Base-by-base conservation (phyloP, 2,888 invertebrate genomes). In the Cerastis leucographa region DNA sequence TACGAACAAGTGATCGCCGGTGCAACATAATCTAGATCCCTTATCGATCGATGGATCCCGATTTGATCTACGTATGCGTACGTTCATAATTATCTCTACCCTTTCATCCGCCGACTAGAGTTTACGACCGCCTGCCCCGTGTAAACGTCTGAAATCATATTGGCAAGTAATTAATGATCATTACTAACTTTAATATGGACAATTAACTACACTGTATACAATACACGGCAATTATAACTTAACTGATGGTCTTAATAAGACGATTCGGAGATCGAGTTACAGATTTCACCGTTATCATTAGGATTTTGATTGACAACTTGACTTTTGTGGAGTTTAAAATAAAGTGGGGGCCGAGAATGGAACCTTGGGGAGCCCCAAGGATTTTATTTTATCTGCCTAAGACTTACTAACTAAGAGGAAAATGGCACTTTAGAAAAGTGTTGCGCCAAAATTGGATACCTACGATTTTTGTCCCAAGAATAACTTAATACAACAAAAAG, bases 21-120 rank as follows among this genome's bases (percentile, higher is more conserved):
- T 88, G 89, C 92, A 92, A 92, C 93, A 92, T 93, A 94, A 94
- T 95, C 94, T 94, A 94, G 94, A 95, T 94, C 93, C 93, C 92
- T 93, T 94, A 95, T 96, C 96, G 95, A 95, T 94, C 94, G 94
- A 93, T 93, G 93, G 93, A 93, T 92, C 93, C 93, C 91, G 95
- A 95, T 96, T 95, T 96, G 96, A 96, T 96, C 95, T 96, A 96
- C 96, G 95, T 94, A 95, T 94, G 94, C 94, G 94, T 94, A 93
- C 93, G 93, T 91, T 94, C 95, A 95, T 96, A 96, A 96, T 96
- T 96, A 96, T 94, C 94, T 93, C 89, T 87, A 92, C 93, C 93
- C 96, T 96, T 96, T 96, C 96, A 96, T 96, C 93, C 92, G 94
- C 96, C 96, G 96, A 94, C 95, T 88, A 80, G 90, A 93, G 90